Conservation (phyloP, 2,797 vertebrate species). For the Pangasius krempfi region DNA sequence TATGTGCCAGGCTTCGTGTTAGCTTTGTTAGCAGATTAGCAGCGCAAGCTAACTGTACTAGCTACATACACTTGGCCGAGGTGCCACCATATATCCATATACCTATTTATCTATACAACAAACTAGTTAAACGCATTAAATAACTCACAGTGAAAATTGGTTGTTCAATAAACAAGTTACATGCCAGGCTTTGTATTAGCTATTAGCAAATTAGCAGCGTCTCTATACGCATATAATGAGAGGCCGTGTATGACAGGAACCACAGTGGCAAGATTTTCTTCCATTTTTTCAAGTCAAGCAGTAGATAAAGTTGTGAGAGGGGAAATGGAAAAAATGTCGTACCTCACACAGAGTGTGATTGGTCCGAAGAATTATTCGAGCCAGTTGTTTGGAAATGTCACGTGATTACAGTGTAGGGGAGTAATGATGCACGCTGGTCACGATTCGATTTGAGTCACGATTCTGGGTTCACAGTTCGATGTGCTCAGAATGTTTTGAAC, state of each 20-base stretch:
- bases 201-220: neutral
- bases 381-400: neutral
- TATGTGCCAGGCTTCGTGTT: too few species aligned
- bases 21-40: too few species aligned
- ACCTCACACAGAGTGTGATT: neutral
- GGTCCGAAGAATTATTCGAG: neutral
- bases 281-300: too few species aligned
- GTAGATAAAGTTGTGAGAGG: too few species aligned
- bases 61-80: too few species aligned
- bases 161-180: neutral
- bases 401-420: neutral
- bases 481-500: too few species aligned
- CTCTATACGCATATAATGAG: neutral
- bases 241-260: neutral
- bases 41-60: too few species aligned
- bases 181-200: neutral
- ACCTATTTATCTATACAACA: neutral
- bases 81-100: too few species aligned
- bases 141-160: neutral
- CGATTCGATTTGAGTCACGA: too few species aligned
- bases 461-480: too few species aligned
- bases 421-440: too few species aligned
- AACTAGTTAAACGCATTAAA: neutral
- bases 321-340: too few species aligned
- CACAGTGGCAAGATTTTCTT: neutral